These are phyloP conservation scores for Rhinichthys klamathensis DNA, from an alignment of 2,113 vertebrate species.

Conservation along the genomic window DNA sequence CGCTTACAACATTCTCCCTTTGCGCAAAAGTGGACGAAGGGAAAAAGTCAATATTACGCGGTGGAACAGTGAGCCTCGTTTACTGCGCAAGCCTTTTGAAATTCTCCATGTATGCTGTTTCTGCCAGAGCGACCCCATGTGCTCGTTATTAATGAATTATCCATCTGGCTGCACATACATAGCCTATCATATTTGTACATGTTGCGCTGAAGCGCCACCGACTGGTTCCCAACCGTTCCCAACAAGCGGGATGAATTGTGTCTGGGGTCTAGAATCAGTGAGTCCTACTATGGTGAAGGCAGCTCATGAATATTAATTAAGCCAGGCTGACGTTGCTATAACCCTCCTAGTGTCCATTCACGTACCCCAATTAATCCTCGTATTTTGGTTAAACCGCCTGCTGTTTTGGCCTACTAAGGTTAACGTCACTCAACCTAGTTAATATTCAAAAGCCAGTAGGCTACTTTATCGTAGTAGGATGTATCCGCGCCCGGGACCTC, in stretches of 20 bases:
- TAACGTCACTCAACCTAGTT: not conserved
- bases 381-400: no score
- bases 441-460: not conserved
- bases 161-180: conserved; percentile 31
- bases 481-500: conserved; percentile 70
- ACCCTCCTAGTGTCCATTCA: not conserved
- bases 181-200: conserved; percentile 14
- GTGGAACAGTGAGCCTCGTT: conserved; percentile 35
- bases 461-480: conserved; percentile 48
- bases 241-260: conserved; percentile 57
- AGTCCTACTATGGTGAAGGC: not conserved
- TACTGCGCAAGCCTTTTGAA: conserved; percentile 36
- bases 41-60: conserved; percentile 32
- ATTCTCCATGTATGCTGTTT: conserved; percentile 32
- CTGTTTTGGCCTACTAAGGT: not conserved
- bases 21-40: conserved; percentile 59
- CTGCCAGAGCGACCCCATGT: conserved; percentile 58
- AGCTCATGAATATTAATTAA: not conserved
- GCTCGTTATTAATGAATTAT: conserved; percentile 48
- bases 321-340: not conserved
- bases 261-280: not conserved
- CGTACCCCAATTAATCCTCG: not conserved
- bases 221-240: conserved; percentile 73
- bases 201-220: conserved; percentile 59
- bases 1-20: conserved; percentile 65